A percentile compares a stretch with the other conserved stretches of the same genome.
Evolutionary conservation across 2,797 vertebrate genomes (phyloP).

Genomic region (Amniataba percoides): DNA sequence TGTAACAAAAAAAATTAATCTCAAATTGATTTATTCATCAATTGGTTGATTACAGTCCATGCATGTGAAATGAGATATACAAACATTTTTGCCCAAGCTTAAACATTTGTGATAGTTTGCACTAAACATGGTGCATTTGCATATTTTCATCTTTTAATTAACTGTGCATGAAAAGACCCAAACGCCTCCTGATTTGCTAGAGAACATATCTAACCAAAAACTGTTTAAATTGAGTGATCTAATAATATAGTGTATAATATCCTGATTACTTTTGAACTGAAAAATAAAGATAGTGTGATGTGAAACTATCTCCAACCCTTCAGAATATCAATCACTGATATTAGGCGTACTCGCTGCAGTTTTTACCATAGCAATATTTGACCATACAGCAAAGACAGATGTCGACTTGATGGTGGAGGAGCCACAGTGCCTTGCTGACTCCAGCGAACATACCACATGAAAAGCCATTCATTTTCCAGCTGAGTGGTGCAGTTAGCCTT

Average conservation of each 20-base stretch:
- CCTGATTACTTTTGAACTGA: not conserved
- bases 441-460: conserved; percentile 27
- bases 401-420: conserved; percentile 17
- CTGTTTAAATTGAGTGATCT: not conserved
- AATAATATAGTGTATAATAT: not conserved
- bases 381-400: not conserved
- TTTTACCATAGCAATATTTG: too few relatives aligned
- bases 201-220: not conserved
- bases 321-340: not conserved
- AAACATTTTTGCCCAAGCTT: too few relatives aligned
- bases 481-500: conserved; percentile 62
- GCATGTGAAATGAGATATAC: too few relatives aligned
- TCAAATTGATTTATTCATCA: too few relatives aligned
- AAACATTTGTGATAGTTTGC: too few relatives aligned
- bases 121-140: too few relatives aligned
- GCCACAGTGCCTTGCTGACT: not conserved
- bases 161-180: too few relatives aligned
- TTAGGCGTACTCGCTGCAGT: not conserved
- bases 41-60: too few relatives aligned
- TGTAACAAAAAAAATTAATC: too few relatives aligned
- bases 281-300: not conserved
- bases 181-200: not conserved
- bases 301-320: not conserved
- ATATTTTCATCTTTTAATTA: too few relatives aligned
- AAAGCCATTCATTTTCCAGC: conserved; percentile 64